phyloP scores from a whole-genome alignment of 2,797 vertebrate genomes.

The Percopsis omiscomaycus region DNA sequence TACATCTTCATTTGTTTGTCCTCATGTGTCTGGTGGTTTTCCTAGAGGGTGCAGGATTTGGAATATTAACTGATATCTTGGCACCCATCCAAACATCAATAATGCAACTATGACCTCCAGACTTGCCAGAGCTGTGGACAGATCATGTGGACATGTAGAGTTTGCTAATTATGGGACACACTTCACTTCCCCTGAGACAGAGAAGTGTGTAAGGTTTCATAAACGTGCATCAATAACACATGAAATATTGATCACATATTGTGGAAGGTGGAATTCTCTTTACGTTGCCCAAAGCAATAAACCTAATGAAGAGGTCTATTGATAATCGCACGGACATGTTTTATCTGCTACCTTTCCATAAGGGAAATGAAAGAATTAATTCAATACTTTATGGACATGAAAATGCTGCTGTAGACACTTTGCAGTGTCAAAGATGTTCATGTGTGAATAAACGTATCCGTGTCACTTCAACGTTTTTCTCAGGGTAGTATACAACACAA shows the following conservation, averaged over 20 bases:
- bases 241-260: constrained; percentile 46
- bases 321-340: constrained; percentile 29
- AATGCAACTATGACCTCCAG: constrained; percentile 46
- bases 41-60: constrained; percentile 42
- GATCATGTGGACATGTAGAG: constrained; percentile 41
- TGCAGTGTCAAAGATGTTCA: neutral
- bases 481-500: constrained; percentile 8
- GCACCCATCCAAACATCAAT: constrained; percentile 61
- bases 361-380: neutral
- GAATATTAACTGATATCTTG: constrained; percentile 70
- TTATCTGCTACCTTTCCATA: constrained; percentile 20
- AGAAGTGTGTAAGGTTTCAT: constrained; percentile 39
- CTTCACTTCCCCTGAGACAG: constrained; percentile 47
- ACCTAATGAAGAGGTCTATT: constrained; percentile 19
- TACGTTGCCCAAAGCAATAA: constrained; percentile 42
- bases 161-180: constrained; percentile 60
- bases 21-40: constrained; percentile 43
- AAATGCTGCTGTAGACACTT: neutral
- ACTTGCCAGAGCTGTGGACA: constrained; percentile 30
- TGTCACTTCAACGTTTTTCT: neutral
- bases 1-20: constrained; percentile 49
- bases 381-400: neutral
- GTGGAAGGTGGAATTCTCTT: constrained; percentile 47
- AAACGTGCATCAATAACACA: constrained; percentile 50
- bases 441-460: constrained; percentile 4